A percentile compares a stretch with the other conserved stretches of the same genome.
These are phyloP conservation scores for Mola mola DNA, from an alignment of 2,113 vertebrate species.

Conservation along the genomic window DNA sequence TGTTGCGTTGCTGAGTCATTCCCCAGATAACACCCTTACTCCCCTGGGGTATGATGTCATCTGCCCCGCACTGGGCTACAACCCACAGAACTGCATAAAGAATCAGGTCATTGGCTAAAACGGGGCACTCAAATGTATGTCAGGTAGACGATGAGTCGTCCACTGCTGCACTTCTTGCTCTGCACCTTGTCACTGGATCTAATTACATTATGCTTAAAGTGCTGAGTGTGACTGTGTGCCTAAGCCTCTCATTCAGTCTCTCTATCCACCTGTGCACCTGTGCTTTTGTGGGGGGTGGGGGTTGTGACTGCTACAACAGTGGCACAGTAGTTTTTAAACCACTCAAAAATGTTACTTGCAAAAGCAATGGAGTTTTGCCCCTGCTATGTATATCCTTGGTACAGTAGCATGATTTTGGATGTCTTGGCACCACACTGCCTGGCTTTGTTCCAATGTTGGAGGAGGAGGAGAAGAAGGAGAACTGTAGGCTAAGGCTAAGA, in stretches of 20 bases:
- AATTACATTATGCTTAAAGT: slow-evolving; percentile 32
- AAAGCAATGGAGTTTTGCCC: slow-evolving; percentile 16
- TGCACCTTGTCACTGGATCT: slow-evolving; percentile 21
- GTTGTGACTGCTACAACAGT: not conserved
- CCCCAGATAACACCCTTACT: slow-evolving; percentile 15
- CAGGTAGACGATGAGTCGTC: slow-evolving; percentile 67
- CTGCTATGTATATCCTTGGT: slow-evolving; percentile 22
- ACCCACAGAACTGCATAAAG: slow-evolving; percentile 57
- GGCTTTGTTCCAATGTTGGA: slow-evolving; percentile 53
- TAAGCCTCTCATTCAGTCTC: slow-evolving; percentile 16
- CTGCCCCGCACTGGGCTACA: slow-evolving; percentile 43
- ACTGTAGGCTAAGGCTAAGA: slow-evolving; percentile 41
- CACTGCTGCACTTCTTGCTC: slow-evolving; percentile 43
- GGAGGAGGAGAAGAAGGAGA: slow-evolving; percentile 9
- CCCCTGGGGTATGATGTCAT: slow-evolving; percentile 29
- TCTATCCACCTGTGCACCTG: slow-evolving; percentile 9
- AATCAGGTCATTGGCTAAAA: slow-evolving; percentile 70
- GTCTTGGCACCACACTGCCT: slow-evolving; percentile 52
- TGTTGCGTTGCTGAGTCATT: slow-evolving; percentile 47
- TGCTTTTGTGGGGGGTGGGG: not conserved
- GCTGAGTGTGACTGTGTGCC: slow-evolving; percentile 3
- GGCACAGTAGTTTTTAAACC: slow-evolving; percentile 21
- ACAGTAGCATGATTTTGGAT: slow-evolving; percentile 41
- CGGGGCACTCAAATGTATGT: slow-evolving; percentile 57
- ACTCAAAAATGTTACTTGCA: slow-evolving; percentile 20